Percentiles rank a stretch among this genome's conserved stretches.
Evolutionary conservation across 2,888 invertebrate species (phyloP).

Genomic region (Cataglyphis rosenhaueri): DNA sequence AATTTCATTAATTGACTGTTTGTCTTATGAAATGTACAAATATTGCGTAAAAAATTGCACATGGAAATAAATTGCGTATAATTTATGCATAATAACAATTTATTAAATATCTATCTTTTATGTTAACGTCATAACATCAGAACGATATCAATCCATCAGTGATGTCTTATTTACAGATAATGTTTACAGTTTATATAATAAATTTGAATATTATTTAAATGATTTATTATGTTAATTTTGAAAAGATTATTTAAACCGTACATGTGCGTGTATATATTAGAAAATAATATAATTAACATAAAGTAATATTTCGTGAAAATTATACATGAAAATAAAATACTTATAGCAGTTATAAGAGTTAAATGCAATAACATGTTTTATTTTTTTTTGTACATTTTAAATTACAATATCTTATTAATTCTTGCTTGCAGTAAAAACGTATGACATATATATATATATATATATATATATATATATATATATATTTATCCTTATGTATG

Average conservation of each 20-base stretch:
- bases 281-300: background rate
- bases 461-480: background rate
- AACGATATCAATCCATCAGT: background rate
- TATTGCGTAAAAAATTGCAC: background rate
- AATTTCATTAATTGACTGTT: background rate
- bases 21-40: background rate
- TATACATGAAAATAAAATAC: background rate
- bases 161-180: background rate
- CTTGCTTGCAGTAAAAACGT: slow-evolving; percentile 49
- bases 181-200: background rate
- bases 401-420: slow-evolving; percentile 32
- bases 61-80: background rate
- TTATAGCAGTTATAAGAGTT: background rate
- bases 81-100: background rate
- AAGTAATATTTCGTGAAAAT: background rate
- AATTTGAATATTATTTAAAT: background rate
- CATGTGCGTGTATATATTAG: background rate
- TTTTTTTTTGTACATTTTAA: background rate
- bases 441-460: background rate
- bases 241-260: background rate
- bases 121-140: background rate
- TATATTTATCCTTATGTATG: slow-evolving; percentile 38
- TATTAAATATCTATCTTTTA: background rate
- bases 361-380: background rate
- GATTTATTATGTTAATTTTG: background rate